Evolutionary conservation across 2,797 vertebrate species (phyloP).

Genomic region (Poeciliopsis infans): DNA sequence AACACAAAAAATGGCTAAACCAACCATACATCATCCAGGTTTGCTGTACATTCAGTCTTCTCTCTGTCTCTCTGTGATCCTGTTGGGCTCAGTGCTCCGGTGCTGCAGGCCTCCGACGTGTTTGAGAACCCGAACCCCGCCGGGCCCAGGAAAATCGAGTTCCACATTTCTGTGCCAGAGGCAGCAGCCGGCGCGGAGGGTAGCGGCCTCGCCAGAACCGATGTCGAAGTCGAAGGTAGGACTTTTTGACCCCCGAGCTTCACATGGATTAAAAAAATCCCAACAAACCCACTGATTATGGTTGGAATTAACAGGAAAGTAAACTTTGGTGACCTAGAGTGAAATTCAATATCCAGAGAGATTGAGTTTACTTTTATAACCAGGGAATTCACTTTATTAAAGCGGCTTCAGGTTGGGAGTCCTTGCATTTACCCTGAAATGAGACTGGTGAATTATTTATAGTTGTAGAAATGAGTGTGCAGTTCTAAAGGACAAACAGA

Average conservation of each 20-base stretch:
- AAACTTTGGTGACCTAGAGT: neutral
- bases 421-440: slow-evolving; percentile 1
- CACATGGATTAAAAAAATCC: neutral
- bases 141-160: slow-evolving; percentile 91
- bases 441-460: slow-evolving; percentile 6
- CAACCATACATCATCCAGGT: slow-evolving; percentile 31
- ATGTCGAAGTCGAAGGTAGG: slow-evolving; percentile 80
- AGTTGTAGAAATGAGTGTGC: slow-evolving; percentile 5
- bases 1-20: slow-evolving; percentile 18
- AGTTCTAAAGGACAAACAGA: neutral
- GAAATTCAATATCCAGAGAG: neutral
- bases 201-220: slow-evolving; percentile 56
- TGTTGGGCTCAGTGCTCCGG: slow-evolving; percentile 77
- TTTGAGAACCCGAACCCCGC: slow-evolving; percentile 89
- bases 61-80: slow-evolving; percentile 35
- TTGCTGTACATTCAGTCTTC: slow-evolving; percentile 38
- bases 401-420: neutral
- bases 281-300: neutral
- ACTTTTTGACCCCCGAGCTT: neutral
- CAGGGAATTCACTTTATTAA: neutral
- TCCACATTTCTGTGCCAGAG: slow-evolving; percentile 89
- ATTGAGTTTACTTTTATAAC: slow-evolving; percentile 1
- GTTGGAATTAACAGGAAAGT: neutral
- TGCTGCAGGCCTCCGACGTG: slow-evolving; percentile 90
- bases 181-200: slow-evolving; percentile 77